Percentiles rank a stretch among this genome's conserved stretches.
phyloP scores from a whole-genome alignment of 30 jellyfish, hydroid and myxozoan species.

The Aurelia sp. region DNA sequence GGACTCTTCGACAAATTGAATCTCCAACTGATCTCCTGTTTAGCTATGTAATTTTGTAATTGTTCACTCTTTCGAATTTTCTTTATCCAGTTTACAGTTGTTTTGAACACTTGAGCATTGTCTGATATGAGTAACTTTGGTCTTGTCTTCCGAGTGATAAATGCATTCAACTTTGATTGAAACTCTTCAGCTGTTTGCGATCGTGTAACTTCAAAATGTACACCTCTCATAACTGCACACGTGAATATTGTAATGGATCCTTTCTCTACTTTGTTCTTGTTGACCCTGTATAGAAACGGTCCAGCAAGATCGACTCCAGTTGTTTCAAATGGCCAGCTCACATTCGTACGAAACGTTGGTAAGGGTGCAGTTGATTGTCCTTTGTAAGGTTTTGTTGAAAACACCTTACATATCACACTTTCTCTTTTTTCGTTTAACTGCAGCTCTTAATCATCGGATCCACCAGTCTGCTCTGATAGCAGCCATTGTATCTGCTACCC shows the following conservation, averaged over 20 bases:
- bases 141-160: constrained; percentile 11
- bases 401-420: constrained; percentile 49
- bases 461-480: constrained; percentile 39
- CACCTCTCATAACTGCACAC: background rate
- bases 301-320: constrained; percentile 54
- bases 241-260: constrained; percentile 26
- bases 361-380: constrained; percentile 16
- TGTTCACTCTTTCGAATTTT: constrained; percentile 7
- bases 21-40: constrained; percentile 6
- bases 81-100: constrained; percentile 18
- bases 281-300: constrained; percentile 15
- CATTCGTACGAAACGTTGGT: constrained; percentile 38
- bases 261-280: constrained; percentile 44
- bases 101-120: constrained; percentile 9
- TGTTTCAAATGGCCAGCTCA: constrained; percentile 24
- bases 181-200: constrained; percentile 31
- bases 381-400: constrained; percentile 23
- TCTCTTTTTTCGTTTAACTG: constrained; percentile 15
- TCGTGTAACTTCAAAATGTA: constrained; percentile 16
- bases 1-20: constrained; percentile 6
- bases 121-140: constrained; percentile 16
- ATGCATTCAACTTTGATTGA: background rate
- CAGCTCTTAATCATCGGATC: constrained; percentile 13
- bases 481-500: constrained; percentile 4
- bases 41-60: background rate